Evolutionary conservation across 1,140 invertebrate genomes (phyloP).

Genomic region (Delia radicum): DNA sequence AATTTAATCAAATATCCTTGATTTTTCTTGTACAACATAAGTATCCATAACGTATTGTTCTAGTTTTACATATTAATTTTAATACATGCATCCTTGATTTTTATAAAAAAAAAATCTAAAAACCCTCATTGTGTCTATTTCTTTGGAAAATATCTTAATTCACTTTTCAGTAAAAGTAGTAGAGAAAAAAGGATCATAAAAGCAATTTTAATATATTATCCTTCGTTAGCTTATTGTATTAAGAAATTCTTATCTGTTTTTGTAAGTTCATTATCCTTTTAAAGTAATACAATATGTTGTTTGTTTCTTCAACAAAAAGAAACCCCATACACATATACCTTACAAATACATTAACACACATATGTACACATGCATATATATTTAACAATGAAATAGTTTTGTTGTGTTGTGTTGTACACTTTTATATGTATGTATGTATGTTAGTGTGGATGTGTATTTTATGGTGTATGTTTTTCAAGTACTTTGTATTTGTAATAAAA

Average conservation of each 20-base stretch:
- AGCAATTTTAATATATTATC: not conserved
- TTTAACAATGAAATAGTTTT: not conserved
- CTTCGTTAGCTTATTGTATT: not conserved
- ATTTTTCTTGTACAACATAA: too few relatives aligned
- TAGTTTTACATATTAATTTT: too few relatives aligned
- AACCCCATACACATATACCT: not conserved
- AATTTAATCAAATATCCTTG: too few relatives aligned
- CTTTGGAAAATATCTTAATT: not conserved
- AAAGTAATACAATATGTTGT: not conserved
- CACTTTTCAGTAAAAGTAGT: not conserved
- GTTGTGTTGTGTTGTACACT: too few relatives aligned
- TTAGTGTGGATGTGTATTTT: too few relatives aligned
- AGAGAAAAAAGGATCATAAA: not conserved
- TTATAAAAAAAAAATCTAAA: not conserved
- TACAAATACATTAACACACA: not conserved
- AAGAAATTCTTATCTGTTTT: not conserved
- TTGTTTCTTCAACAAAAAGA: not conserved
- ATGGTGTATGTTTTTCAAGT: too few relatives aligned
- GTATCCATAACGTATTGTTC: too few relatives aligned
- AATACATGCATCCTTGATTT: not conserved
- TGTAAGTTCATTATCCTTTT: not conserved
- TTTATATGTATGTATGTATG: too few relatives aligned
- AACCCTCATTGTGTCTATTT: not conserved
- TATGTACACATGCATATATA: not conserved
- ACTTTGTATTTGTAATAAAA: too few relatives aligned